Percentiles rank a stretch among this genome's conserved stretches.
phyloP scores from a whole-genome alignment of 2,113 vertebrate species.

The Sylvicapra grimmia region DNA sequence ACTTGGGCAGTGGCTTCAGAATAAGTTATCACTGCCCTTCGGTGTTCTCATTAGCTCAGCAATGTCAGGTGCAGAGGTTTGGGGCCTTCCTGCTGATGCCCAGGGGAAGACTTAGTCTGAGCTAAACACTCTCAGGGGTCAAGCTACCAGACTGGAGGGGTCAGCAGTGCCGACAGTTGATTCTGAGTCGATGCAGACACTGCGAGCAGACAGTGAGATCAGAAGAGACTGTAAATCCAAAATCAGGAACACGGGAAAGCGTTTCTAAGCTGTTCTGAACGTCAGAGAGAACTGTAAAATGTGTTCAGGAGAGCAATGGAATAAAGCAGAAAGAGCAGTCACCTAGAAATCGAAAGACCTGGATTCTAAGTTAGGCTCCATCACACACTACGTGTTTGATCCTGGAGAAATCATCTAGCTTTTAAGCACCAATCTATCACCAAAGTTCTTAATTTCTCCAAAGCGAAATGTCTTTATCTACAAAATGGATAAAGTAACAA shows the following conservation, averaged over 20 bases:
- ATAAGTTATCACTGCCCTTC: slow-evolving; percentile 42
- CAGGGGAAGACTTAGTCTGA: neutral
- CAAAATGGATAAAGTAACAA: neutral
- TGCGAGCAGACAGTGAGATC: slow-evolving; percentile 33
- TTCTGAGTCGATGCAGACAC: neutral
- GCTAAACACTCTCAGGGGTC: neutral
- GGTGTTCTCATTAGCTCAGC: slow-evolving; percentile 33
- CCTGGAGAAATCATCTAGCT: neutral
- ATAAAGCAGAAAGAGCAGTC: neutral
- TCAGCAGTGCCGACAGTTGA: neutral
- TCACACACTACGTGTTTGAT: neutral
- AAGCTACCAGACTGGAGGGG: neutral
- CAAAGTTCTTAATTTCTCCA: neutral
- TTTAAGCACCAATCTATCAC: neutral
- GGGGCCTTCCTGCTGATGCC: neutral
- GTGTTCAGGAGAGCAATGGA: neutral
- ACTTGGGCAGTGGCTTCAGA: slow-evolving; percentile 8
- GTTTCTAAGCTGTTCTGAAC: neutral
- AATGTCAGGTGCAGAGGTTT: slow-evolving; percentile 23
- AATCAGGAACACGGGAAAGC: neutral
- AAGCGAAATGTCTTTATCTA: neutral
- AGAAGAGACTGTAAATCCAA: slow-evolving; percentile 32
- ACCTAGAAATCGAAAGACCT: neutral
- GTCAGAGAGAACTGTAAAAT: neutral
- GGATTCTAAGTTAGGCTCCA: neutral